phyloP scores from a whole-genome alignment of 2,113 vertebrate species.

The Etia nguti region DNA sequence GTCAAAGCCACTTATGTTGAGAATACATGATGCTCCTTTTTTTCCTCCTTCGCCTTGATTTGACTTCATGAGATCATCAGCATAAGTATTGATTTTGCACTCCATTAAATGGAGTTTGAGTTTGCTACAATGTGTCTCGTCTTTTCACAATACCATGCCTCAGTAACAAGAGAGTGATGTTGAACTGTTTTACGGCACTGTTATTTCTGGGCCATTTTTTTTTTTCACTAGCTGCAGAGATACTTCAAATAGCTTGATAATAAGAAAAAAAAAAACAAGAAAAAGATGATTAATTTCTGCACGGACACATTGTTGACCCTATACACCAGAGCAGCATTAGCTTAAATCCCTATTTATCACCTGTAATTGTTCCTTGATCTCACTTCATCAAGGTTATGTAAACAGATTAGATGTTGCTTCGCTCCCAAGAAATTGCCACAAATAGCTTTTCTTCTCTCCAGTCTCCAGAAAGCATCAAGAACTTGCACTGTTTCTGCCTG shows the following conservation, averaged over 20 bases:
- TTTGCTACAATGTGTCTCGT: neutral
- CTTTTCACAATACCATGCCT: slow-evolving; percentile 9
- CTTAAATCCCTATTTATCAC: neutral
- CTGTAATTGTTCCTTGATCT: neutral
- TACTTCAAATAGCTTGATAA: neutral
- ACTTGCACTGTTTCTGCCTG: slow-evolving; percentile 15
- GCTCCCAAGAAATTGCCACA: slow-evolving; percentile 17
- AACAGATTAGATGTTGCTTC: slow-evolving; percentile 22
- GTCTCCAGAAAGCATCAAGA: slow-evolving; percentile 22
- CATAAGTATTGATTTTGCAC: slow-evolving; percentile 62
- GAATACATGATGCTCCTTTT: slow-evolving; percentile 35
- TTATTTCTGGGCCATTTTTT: neutral
- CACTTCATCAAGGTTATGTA: slow-evolving; percentile 13
- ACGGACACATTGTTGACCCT: neutral
- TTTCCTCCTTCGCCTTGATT: slow-evolving; percentile 31
- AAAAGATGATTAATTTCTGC: neutral
- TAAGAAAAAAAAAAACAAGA: neutral
- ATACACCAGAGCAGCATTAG: neutral
- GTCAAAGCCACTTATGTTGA: slow-evolving; percentile 66
- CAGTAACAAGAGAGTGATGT: slow-evolving; percentile 4
- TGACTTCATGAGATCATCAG: slow-evolving; percentile 51
- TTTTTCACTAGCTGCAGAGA: neutral
- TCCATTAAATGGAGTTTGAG: slow-evolving; percentile 49
- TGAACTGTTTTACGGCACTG: neutral
- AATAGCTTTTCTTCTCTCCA: slow-evolving; percentile 9